Evolutionary conservation across 2,113 vertebrate species (phyloP).

Genomic region (Elanoides forficatus): DNA sequence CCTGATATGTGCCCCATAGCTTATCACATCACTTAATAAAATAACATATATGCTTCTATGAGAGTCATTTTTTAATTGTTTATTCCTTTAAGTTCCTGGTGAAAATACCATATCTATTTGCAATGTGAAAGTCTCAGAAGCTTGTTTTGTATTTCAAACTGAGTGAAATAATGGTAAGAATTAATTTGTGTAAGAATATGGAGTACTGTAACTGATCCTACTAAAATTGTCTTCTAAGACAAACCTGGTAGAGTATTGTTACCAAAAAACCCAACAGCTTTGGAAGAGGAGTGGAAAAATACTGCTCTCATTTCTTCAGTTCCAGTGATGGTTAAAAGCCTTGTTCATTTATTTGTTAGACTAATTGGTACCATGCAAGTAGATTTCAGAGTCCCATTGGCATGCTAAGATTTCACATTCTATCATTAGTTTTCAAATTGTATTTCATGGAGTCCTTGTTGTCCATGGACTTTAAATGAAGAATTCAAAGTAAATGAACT

Average conservation of each 20-base stretch:
- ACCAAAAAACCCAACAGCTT: neutral
- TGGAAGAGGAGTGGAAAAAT: neutral
- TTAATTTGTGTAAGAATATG: conserved; percentile 16
- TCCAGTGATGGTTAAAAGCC: neutral
- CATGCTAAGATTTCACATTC: neutral
- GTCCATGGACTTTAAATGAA: neutral
- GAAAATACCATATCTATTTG: conserved; percentile 34
- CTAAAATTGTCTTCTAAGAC: neutral
- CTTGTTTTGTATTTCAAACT: conserved; percentile 37
- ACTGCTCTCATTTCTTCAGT: neutral
- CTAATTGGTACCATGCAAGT: neutral
- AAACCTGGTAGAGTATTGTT: neutral
- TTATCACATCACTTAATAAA: conserved; percentile 75
- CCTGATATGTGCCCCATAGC: conserved; percentile 72
- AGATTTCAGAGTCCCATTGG: neutral
- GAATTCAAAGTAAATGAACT: neutral
- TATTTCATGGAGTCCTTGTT: neutral
- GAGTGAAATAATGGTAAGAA: conserved; percentile 16
- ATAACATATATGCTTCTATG: conserved; percentile 58
- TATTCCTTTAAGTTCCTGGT: conserved; percentile 60
- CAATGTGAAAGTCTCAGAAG: conserved; percentile 45
- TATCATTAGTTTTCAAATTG: neutral
- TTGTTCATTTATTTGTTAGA: neutral
- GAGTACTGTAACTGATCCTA: neutral
- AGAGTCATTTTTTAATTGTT: conserved; percentile 71